Evolutionary conservation across 2,888 invertebrate species (phyloP).

Genomic region (Urechis unicinctus): DNA sequence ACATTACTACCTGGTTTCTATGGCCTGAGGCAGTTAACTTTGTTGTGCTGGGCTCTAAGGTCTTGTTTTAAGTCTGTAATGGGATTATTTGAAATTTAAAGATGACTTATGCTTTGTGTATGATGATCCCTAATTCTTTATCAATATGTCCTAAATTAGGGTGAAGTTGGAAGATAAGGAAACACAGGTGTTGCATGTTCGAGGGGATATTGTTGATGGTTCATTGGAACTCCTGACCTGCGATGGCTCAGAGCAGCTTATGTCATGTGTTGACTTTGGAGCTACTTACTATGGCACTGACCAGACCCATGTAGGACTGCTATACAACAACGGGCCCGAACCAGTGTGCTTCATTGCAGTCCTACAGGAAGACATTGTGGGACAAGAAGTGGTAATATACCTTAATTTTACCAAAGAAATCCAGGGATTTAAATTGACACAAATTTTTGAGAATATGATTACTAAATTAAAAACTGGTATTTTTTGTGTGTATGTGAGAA

Average conservation of each 20-base stretch:
- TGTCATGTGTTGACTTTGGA: conserved; percentile 45
- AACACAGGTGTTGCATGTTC: conserved; percentile 26
- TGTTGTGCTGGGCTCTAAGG: no score
- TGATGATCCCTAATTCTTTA: not conserved
- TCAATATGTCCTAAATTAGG: conserved; percentile 19
- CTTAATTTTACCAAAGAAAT: no score
- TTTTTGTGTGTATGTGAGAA: no score
- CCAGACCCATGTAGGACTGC: conserved; percentile 38
- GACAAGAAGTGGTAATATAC: conserved; percentile 47
- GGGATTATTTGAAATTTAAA: no score
- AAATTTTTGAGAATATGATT: no score
- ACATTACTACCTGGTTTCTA: no score
- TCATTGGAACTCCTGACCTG: conserved; percentile 38
- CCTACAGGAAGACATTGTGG: conserved; percentile 46
- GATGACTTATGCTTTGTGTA: not conserved
- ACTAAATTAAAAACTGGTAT: no score
- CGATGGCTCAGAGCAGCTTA: conserved; percentile 26
- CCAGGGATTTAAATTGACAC: no score
- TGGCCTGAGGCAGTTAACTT: no score
- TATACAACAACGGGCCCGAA: conserved; percentile 48
- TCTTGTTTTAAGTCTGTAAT: no score
- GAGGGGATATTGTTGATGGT: conserved; percentile 40
- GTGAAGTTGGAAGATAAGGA: conserved; percentile 40
- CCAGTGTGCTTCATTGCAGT: conserved; percentile 47
- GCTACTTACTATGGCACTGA: conserved; percentile 49